Evolutionary conservation across 2,888 invertebrate species (phyloP).

Genomic region (Melanotus villosus): DNA sequence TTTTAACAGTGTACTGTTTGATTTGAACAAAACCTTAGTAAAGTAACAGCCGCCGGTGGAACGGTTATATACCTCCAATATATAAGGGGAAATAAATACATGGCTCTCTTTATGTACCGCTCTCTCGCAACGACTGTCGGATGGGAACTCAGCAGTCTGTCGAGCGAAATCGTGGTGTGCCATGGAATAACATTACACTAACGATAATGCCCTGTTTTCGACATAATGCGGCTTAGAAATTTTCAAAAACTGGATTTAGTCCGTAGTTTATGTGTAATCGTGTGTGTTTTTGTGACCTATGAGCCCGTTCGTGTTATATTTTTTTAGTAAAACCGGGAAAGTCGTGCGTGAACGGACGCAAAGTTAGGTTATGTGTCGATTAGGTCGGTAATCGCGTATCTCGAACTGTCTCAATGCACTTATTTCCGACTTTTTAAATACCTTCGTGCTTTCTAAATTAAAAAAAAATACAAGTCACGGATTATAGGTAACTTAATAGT

Average conservation of each 20-base stretch:
- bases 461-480: too few species aligned
- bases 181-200: slow-evolving; percentile 54
- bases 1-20: slow-evolving; percentile 61
- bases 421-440: slow-evolving; percentile 20
- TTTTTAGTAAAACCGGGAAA: slow-evolving; percentile 22
- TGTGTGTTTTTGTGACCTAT: background rate
- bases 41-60: slow-evolving; percentile 63
- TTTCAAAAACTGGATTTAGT: background rate
- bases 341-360: slow-evolving; percentile 30
- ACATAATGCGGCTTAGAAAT: background rate
- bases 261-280: background rate
- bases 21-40: slow-evolving; percentile 52
- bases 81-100: slow-evolving; percentile 67
- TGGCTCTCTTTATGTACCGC: slow-evolving; percentile 61
- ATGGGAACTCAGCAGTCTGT: slow-evolving; percentile 70
- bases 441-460: too few species aligned
- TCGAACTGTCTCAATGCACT: slow-evolving; percentile 31
- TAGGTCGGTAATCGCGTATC: slow-evolving; percentile 35
- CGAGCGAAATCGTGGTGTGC: slow-evolving; percentile 64
- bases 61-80: slow-evolving; percentile 65
- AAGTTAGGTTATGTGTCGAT: slow-evolving; percentile 42
- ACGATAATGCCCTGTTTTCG: slow-evolving; percentile 30
- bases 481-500: too few species aligned
- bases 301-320: background rate
- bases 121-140: slow-evolving; percentile 67